Base-by-base conservation (phyloP, 2,888 invertebrate species). In the Abrostola tripartita region DNA sequence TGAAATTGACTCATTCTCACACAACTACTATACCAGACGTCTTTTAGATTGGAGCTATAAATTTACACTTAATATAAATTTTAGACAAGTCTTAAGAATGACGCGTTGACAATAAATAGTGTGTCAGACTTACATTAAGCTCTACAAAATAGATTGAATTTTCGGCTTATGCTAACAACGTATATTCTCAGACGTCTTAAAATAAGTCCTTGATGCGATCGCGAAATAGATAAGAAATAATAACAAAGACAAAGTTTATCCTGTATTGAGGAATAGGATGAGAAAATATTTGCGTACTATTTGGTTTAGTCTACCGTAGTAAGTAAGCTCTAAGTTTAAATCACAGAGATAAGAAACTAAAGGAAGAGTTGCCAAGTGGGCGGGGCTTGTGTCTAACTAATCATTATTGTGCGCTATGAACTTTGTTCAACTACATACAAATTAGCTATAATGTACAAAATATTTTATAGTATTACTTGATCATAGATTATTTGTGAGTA, bases 111-210 rank as follows among this genome's bases (percentile, higher is more conserved):
- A 61, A 60, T 60, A 57, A 49, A 57, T 52, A 56, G 42, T 52
- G 37, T 61, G 56, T 56, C 36, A 35, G 50, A 4, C 37, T 63
- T 52, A 44, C 35, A 71, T 63, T 73, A 66, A 66, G 38, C 42
- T 37, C 44, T 50, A 53, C 63, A 61, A 75, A 75, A 74, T 74
- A 75, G 57, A 74, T 74, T 75, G 64, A 74, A 74, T 75, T 65
- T 68, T 71, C 71, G 65, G 75, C 59, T 71, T 74, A 75, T 68
- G 71, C 41, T 75, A 74, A 74, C 66, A 71, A 66, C 62, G 49
- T 67, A 68, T 56, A 68, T 71, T 62, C 68, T 56, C 50, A 71
- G 68, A 38, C 56, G 67, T 60, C 71, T 74, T 74, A 67, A 61
- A 73, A 71, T 64, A 74, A 74, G 75, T 68, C 56, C 67, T 57